phyloP scores from a whole-genome alignment of 2,797 vertebrate species.

The Chromobotia macracanthus region DNA sequence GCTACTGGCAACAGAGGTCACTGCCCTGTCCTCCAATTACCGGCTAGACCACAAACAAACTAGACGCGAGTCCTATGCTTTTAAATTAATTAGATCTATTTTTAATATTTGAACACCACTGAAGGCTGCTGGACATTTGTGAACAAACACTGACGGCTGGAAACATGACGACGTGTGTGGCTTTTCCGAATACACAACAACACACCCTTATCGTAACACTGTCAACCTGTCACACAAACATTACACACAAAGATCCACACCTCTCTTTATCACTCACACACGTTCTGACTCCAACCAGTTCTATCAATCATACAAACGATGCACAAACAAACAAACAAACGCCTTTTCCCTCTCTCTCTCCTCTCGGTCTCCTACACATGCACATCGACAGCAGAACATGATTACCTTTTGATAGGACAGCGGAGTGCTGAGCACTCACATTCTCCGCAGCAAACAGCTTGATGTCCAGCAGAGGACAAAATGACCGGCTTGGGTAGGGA shows the following conservation, averaged over 20 bases:
- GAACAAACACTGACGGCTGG: constrained; percentile 33
- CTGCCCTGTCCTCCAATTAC: constrained; percentile 48
- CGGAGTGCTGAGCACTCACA: constrained; percentile 31
- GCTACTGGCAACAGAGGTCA: constrained; percentile 45
- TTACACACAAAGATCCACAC: constrained; percentile 10
- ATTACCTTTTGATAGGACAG: constrained; percentile 54
- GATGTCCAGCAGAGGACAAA: constrained; percentile 52
- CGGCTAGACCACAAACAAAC: constrained; percentile 33
- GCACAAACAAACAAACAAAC: background rate
- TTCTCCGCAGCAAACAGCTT: constrained; percentile 48
- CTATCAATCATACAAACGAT: constrained; percentile 1
- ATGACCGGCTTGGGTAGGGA: constrained; percentile 20
- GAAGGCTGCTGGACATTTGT: constrained; percentile 35
- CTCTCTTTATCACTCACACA: background rate
- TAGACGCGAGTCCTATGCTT: constrained; percentile 36
- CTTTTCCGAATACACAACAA: background rate
- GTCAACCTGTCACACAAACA: constrained; percentile 25
- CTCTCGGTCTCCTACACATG: constrained; percentile 1
- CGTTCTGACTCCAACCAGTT: background rate
- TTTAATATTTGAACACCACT: constrained; percentile 49
- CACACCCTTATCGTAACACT: constrained; percentile 18
- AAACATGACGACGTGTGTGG: constrained; percentile 9
- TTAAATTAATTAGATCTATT: constrained; percentile 53
- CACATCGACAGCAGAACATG: constrained; percentile 38
- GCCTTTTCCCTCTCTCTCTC: background rate